Conservation (phyloP, 2,888 invertebrate species). For the Eupithecia pulchellata region DNA sequence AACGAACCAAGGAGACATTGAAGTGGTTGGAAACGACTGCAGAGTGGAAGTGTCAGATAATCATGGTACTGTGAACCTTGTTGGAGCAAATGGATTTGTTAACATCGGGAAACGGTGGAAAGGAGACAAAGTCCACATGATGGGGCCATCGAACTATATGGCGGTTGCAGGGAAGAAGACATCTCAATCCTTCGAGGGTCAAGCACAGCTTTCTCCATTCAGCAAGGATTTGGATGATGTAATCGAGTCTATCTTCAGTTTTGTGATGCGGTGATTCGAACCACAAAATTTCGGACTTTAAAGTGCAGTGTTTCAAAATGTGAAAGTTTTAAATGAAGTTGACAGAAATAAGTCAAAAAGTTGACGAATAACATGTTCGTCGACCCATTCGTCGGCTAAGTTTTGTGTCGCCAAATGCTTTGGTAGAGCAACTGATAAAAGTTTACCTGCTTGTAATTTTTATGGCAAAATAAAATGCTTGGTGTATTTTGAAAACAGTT, state of each 20-base stretch:
- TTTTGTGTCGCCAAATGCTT: constrained; percentile 10
- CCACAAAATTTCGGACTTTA: constrained; percentile 28
- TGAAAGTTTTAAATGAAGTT: neutral
- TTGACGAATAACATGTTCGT: neutral
- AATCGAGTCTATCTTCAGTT: constrained; percentile 78
- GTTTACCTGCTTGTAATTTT: constrained; percentile 1
- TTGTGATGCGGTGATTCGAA: constrained; percentile 75
- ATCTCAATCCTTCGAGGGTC: constrained; percentile 68
- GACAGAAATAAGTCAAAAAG: neutral
- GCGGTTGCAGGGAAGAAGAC: constrained; percentile 74
- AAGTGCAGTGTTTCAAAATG: constrained; percentile 35
- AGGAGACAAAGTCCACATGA: constrained; percentile 71
- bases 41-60: constrained; percentile 72
- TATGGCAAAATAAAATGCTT: constrained; percentile 12
- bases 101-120: constrained; percentile 66
- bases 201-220: constrained; percentile 78
- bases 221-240: constrained; percentile 80
- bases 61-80: constrained; percentile 70
- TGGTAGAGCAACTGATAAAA: constrained; percentile 12
- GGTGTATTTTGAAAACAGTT: constrained; percentile 12
- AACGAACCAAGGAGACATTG: constrained; percentile 74
- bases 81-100: constrained; percentile 73
- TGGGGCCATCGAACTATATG: constrained; percentile 69
- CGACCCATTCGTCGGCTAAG: too few species aligned
- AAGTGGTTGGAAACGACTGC: constrained; percentile 80